Percentiles rank a stretch among this genome's conserved stretches.
phyloP scores from a whole-genome alignment of 2,797 vertebrate genomes.

The Cheirogaleus major region DNA sequence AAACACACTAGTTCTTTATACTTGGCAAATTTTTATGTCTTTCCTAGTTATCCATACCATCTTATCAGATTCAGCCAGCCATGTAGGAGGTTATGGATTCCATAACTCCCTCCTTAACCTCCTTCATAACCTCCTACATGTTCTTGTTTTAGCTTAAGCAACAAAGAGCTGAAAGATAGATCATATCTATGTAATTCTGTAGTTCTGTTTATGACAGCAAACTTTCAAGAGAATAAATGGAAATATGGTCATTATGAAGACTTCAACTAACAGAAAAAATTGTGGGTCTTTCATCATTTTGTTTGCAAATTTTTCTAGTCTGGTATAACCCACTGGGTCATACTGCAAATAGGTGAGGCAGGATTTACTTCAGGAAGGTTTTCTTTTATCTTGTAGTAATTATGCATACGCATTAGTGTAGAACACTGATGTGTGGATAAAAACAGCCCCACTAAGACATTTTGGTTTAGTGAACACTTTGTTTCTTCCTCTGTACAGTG shows the following conservation, averaged over 20 bases:
- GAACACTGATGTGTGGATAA: background rate
- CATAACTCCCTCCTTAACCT: background rate
- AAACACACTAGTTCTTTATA: background rate
- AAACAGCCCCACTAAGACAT: background rate
- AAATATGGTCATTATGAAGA: conserved; percentile 17
- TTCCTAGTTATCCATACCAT: background rate
- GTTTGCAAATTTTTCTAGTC: background rate
- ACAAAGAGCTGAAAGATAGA: background rate
- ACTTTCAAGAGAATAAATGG: background rate
- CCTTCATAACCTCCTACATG: background rate
- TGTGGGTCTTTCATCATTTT: background rate
- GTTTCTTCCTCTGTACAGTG: conserved; percentile 87
- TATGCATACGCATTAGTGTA: background rate
- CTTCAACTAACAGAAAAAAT: background rate
- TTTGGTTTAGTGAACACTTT: background rate
- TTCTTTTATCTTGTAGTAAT: background rate
- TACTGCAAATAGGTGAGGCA: background rate
- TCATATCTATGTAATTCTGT: background rate
- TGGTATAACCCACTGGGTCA: background rate
- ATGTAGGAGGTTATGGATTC: background rate
- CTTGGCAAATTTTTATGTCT: background rate
- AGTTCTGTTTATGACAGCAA: background rate
- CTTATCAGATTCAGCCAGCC: background rate
- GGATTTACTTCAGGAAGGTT: background rate
- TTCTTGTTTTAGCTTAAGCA: conserved; percentile 40